A percentile compares a stretch with the other conserved stretches of the same genome.
Evolutionary conservation across 2,113 vertebrate species (phyloP).

Genomic region (Herpetotheres cachinnans): DNA sequence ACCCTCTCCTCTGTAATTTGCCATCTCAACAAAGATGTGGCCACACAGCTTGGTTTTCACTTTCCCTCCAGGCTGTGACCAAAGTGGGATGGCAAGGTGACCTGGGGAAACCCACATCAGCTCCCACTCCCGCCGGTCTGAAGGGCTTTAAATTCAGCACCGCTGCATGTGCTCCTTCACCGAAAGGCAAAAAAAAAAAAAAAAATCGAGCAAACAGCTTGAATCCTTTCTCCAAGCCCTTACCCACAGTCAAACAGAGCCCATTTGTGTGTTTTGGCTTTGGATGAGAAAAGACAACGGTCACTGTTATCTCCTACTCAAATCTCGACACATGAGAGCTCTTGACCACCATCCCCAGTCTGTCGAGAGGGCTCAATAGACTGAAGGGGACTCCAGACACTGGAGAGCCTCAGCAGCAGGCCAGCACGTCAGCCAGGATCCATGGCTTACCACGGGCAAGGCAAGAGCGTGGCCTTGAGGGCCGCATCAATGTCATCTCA

Average conservation of each 20-base stretch:
- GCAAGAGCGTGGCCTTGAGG: accelerated
- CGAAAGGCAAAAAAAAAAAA: too few relatives aligned
- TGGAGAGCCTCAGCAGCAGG: background rate
- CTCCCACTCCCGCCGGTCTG: accelerated
- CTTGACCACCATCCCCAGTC: background rate
- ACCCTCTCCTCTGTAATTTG: background rate
- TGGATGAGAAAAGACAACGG: background rate
- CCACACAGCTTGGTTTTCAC: accelerated
- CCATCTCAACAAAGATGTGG: accelerated
- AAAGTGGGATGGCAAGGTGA: accelerated
- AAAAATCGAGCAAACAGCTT: background rate
- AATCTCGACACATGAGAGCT: accelerated
- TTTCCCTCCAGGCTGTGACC: background rate
- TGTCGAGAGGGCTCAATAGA: accelerated
- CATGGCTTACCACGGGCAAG: accelerated
- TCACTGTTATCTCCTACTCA: background rate
- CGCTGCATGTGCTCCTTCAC: accelerated
- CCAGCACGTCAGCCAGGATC: accelerated
- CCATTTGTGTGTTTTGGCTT: background rate
- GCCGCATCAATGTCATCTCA: background rate
- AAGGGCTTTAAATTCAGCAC: background rate
- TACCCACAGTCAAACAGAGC: background rate
- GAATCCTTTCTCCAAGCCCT: background rate
- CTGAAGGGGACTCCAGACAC: background rate
- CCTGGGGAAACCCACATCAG: background rate